A percentile compares a stretch with the other conserved stretches of the same genome.
These are phyloP conservation scores for Capromys pilorides DNA, from an alignment of 2,797 vertebrate genomes.

Conservation along the genomic window DNA sequence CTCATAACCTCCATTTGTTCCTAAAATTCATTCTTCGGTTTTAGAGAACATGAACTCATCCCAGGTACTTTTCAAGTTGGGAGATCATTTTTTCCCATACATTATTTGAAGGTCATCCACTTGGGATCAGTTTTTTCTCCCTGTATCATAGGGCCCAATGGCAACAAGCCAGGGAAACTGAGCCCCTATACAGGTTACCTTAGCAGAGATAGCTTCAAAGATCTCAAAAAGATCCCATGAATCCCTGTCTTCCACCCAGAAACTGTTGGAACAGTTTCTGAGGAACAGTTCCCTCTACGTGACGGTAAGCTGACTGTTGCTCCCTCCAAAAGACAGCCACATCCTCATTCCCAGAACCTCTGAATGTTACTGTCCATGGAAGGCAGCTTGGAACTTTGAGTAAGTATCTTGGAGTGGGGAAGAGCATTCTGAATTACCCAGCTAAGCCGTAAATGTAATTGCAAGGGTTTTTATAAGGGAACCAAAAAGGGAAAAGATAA, in stretches of 20 bases:
- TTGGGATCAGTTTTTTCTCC: too few relatives aligned
- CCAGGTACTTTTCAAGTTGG: too few relatives aligned
- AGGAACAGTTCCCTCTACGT: background rate
- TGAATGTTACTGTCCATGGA: background rate
- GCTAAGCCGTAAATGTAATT: background rate
- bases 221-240: background rate
- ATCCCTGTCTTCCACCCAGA: background rate
- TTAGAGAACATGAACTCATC: too few relatives aligned
- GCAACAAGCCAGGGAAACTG: background rate
- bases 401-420: background rate
- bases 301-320: background rate
- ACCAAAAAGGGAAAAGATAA: background rate
- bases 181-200: background rate
- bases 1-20: too few relatives aligned
- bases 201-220: background rate
- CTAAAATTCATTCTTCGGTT: too few relatives aligned
- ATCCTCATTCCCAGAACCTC: background rate
- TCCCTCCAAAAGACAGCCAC: background rate
- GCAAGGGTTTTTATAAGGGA: background rate
- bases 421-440: background rate
- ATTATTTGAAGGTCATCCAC: too few relatives aligned
- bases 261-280: background rate
- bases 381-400: background rate
- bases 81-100: too few relatives aligned
- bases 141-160: too few relatives aligned